These are phyloP conservation scores for Lepidonotus clava DNA, from an alignment of 2,888 invertebrate genomes.

Conservation along the genomic window DNA sequence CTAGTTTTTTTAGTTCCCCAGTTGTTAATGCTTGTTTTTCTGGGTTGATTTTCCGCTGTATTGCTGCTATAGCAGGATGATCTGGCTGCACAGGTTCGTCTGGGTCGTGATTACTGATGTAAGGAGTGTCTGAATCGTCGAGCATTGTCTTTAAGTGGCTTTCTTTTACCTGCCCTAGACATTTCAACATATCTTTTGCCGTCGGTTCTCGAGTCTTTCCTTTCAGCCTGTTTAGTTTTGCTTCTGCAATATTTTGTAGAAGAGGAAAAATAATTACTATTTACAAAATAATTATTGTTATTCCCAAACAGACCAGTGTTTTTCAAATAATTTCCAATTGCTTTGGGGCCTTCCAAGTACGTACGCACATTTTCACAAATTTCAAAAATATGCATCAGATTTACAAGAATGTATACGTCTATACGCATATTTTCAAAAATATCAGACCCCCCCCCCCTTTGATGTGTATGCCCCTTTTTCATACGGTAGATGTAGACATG, in stretches of 20 bases:
- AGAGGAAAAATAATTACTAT: too few species aligned
- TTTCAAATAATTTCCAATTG: neutral
- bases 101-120: slow-evolving; percentile 16
- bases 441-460: too few species aligned
- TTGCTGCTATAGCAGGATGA: slow-evolving; percentile 1
- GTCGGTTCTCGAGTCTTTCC: neutral
- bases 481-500: too few species aligned
- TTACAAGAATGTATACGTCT: too few species aligned
- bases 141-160: slow-evolving; percentile 17
- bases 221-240: slow-evolving; percentile 30
- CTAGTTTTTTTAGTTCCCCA: slow-evolving; percentile 27
- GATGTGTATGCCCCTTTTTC: too few species aligned
- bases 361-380: neutral
- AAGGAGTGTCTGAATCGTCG: slow-evolving; percentile 12
- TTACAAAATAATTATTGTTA: neutral
- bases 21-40: slow-evolving; percentile 40
- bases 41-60: slow-evolving; percentile 38
- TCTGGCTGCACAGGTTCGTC: neutral
- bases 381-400: neutral
- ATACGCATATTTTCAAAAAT: too few species aligned
- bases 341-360: neutral
- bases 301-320: neutral
- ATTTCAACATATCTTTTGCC: slow-evolving; percentile 39
- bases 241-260: too few species aligned
- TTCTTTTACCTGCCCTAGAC: slow-evolving; percentile 22